phyloP scores from a whole-genome alignment of 2,888 invertebrate genomes.

The Dione juno region DNA sequence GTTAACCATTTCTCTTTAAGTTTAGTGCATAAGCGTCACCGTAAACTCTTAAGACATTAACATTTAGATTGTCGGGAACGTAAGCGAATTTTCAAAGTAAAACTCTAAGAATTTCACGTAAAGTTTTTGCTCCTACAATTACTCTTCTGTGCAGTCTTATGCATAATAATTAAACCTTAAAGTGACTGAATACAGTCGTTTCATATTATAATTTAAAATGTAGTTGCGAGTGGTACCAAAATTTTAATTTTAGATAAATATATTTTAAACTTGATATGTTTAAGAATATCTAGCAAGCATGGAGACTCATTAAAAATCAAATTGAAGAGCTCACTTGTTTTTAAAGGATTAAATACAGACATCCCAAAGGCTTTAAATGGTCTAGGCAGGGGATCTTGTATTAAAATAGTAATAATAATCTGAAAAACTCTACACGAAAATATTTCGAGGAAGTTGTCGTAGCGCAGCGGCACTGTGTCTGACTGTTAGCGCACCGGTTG shows the following conservation, averaged over 20 bases:
- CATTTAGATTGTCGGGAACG: constrained; percentile 50
- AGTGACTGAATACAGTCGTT: constrained; percentile 25
- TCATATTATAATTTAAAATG: constrained; percentile 7
- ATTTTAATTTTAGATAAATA: neutral
- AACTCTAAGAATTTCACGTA: constrained; percentile 40
- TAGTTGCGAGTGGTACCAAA: neutral
- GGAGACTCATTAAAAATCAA: constrained; percentile 9
- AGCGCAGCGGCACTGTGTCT: too few relatives aligned
- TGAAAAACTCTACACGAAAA: neutral
- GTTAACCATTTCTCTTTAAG: constrained; percentile 50
- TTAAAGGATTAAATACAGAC: constrained; percentile 12
- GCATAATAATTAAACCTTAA: constrained; percentile 35
- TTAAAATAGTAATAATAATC: neutral
- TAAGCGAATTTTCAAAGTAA: constrained; percentile 43
- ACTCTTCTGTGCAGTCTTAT: constrained; percentile 32
- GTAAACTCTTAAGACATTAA: constrained; percentile 46
- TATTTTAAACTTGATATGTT: neutral
- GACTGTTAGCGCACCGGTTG: too few relatives aligned
- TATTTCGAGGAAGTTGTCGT: too few relatives aligned
- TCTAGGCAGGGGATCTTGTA: neutral
- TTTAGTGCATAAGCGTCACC: constrained; percentile 47
- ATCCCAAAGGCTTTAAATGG: constrained; percentile 1
- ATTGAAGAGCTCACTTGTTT: neutral
- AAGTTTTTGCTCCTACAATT: constrained; percentile 37
- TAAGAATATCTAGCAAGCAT: neutral